Evolutionary conservation across 2,888 invertebrate genomes (phyloP).

Genomic region (Hymenopus coronatus): DNA sequence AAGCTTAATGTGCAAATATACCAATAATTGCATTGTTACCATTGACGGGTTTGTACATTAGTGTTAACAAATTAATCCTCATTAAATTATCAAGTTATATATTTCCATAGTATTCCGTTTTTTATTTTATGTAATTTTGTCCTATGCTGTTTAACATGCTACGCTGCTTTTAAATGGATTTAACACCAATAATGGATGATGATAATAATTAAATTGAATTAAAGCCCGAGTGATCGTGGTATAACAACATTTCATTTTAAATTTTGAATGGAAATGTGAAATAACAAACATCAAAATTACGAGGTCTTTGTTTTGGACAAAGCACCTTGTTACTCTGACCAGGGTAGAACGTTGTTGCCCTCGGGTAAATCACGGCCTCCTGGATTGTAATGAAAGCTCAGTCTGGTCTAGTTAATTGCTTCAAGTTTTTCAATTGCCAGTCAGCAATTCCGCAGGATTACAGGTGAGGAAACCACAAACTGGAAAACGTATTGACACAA

Average conservation of each 20-base stretch:
- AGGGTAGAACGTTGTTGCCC: too few relatives aligned
- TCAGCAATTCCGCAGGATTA: too few relatives aligned
- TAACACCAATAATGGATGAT: not conserved
- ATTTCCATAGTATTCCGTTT: not conserved
- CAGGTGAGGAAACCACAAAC: not conserved
- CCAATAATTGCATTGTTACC: not conserved
- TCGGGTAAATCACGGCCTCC: too few relatives aligned
- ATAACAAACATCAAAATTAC: not conserved
- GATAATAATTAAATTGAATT: not conserved
- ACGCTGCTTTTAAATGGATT: not conserved
- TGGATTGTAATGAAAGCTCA: too few relatives aligned
- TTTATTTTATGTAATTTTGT: not conserved
- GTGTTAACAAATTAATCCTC: not conserved
- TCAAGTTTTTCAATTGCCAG: too few relatives aligned
- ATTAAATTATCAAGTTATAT: not conserved
- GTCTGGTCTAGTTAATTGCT: too few relatives aligned
- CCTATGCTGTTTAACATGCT: not conserved
- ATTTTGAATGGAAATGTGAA: not conserved
- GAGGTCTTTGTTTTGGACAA: too few relatives aligned
- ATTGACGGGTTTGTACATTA: not conserved
- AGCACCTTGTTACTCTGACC: too few relatives aligned
- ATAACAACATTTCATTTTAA: not conserved
- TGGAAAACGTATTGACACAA: not conserved
- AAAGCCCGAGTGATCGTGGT: not conserved
- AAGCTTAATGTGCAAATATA: too few relatives aligned